Base-by-base conservation (phyloP, 2,888 invertebrate species). In the Hydropsyche betteni region DNA sequence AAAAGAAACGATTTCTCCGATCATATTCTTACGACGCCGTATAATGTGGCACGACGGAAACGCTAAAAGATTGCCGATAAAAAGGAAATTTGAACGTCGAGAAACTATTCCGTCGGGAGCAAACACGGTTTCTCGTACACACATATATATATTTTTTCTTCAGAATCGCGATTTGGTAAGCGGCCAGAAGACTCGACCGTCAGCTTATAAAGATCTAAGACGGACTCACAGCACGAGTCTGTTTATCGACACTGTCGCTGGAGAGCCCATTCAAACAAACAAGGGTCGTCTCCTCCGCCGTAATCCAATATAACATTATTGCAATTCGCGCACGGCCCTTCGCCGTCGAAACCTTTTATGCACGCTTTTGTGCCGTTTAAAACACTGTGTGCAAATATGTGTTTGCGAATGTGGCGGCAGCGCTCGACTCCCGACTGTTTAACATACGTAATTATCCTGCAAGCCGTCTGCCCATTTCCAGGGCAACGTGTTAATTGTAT, bases 371-470 rank as follows among this genome's bases (percentile, higher is more conserved):
- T 16, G 16, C 24, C 58, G 58, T 58, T 44, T 58, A 16, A 58
- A 58, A 58, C 16, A 5, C 8, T n/a, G 16, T 5, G 24, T 58
- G 16, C 3, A 58, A 58, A 58, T 58, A 16, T 14, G 16, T 24
- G 4, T 1, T n/a, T 58, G 58, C 8, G 8, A 24, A 58, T 8
- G 16, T 58, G 58, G 24, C 24, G 58, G 58, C 24, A 5, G 24
- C 53, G 5, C 58, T 14, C 58, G 24, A 58, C 58, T 58, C 58
- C 58, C 58, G 58, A 24, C 58, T 58, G 24, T 71, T 71, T 71
- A 71, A 71, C 71, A 71, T 55, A 71, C 71, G 71, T 71, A 71
- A 71, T 71, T 71, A 71, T 71, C 71, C 52, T 55, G 38, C 71
- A 14, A 71, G 52, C 36, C 71, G 71, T 24, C 61, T 72, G 24